Conservation (phyloP, 2,888 invertebrate genomes). For the Drosophila greeni region DNA sequence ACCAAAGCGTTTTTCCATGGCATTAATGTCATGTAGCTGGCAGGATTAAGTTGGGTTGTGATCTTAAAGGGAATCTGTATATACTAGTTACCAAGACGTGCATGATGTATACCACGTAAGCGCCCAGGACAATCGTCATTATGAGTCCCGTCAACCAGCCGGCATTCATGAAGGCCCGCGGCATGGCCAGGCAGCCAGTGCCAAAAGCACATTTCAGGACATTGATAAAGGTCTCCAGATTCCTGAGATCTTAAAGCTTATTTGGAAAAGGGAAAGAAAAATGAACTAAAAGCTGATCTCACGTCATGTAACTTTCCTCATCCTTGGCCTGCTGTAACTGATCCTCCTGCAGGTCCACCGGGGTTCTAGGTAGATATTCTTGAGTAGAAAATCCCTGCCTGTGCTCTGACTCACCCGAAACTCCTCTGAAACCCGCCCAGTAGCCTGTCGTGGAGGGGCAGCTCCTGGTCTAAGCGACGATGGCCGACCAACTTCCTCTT, state of each 20-base stretch:
- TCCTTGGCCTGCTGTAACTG: slow-evolving; percentile 9
- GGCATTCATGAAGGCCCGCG: slow-evolving; percentile 91
- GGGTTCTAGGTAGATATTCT: slow-evolving; percentile 9
- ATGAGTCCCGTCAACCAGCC: slow-evolving; percentile 89
- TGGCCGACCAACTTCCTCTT: slow-evolving; percentile 11
- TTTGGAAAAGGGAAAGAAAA: no score
- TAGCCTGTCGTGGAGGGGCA: slow-evolving; percentile 11
- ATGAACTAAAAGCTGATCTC: no score
- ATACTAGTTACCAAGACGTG: slow-evolving; percentile 83
- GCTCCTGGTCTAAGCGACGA: slow-evolving; percentile 16
- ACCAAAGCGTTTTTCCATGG: slow-evolving; percentile 81
- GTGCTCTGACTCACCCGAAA: slow-evolving; percentile 28
- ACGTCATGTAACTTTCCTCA: slow-evolving; percentile 23
- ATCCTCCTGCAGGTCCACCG: slow-evolving; percentile 44
- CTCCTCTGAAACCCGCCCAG: slow-evolving; percentile 18
- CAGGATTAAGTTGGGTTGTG: not conserved
- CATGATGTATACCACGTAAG: slow-evolving; percentile 91
- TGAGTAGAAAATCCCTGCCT: not conserved
- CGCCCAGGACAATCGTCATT: slow-evolving; percentile 88
- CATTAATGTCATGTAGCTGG: slow-evolving; percentile 56
- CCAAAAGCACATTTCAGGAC: slow-evolving; percentile 94
- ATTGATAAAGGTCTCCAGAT: slow-evolving; percentile 87
- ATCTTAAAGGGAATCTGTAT: not conserved
- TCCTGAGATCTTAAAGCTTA: slow-evolving; percentile 30
- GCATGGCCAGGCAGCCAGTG: slow-evolving; percentile 96